phyloP scores from a whole-genome alignment of 2,797 vertebrate genomes.

The Anguilla obscura region DNA sequence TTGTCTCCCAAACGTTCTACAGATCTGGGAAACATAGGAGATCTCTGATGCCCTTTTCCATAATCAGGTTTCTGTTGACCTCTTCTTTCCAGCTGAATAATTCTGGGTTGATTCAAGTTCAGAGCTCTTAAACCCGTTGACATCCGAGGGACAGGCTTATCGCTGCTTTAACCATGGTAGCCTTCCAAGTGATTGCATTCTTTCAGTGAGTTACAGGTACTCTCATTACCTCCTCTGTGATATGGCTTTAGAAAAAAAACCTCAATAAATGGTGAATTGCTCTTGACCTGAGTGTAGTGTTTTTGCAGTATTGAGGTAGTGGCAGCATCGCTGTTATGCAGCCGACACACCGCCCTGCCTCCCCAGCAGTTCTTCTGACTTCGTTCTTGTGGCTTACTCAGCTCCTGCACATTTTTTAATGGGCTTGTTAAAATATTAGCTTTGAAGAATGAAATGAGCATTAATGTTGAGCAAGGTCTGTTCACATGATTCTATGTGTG shows the following conservation, averaged over 20 bases:
- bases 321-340: not conserved
- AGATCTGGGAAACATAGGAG: not conserved
- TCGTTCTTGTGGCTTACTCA: too few relatives aligned
- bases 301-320: not conserved
- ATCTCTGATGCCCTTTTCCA: not conserved
- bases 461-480: not conserved
- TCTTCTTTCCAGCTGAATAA: not conserved
- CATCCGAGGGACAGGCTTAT: not conserved
- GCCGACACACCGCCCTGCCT: not conserved
- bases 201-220: constrained; percentile 8
- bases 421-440: not conserved
- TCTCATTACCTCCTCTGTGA: not conserved
- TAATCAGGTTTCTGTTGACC: not conserved
- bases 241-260: not conserved
- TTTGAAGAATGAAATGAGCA: not conserved
- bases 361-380: not conserved
- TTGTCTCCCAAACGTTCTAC: not conserved
- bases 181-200: constrained; percentile 11
- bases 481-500: not conserved
- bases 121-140: not conserved
- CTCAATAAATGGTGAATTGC: constrained; percentile 34
- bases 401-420: not conserved
- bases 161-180: constrained; percentile 37
- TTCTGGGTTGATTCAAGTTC: not conserved
- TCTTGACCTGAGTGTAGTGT: constrained; percentile 7